Base-by-base conservation (phyloP, 2,113 vertebrate species). In the Clinocottus analis region DNA sequence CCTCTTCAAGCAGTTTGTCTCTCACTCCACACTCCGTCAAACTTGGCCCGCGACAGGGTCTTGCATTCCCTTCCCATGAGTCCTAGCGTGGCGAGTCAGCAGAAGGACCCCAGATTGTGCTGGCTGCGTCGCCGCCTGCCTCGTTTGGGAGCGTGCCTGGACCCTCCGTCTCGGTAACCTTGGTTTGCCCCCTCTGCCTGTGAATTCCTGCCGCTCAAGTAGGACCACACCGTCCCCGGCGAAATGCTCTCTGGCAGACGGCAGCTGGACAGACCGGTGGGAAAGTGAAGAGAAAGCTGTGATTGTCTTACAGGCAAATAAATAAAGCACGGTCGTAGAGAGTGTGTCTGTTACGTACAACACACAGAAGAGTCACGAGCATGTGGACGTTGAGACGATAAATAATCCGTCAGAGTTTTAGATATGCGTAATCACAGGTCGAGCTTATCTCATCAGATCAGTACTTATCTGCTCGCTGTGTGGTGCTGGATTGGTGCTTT, bases 41-140 rank as follows among this genome's bases (percentile, higher is more conserved):
- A 91, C 89, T 90, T 93, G 92, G 93, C 87, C 64, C 62, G 4
- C 43, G 79, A 79, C 68, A 37, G 41, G 71, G 69, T 21, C 86
- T 85, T 62, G 73, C 93, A 91, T 92, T 94, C 89, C 87, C 91
- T 89, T 89, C 88, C 86, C 88, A 89, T 93, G 91, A 92, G 90
- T 90, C 88, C 80, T 87, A 85, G 85, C 76, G 81, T 75, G 89
- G 89, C 85, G 58, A 83, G 87, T 91, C 79, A 82, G 87, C 92
- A 92, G 90, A 88, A 92, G 93, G 92, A 93, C 92, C 93, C 92
- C 89, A 92, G 92, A 91, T 90, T 92, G 86, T 41, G 87, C 85
- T 87, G 91, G 86, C 91, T 75, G 68, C 45, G 64, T 75, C 21
- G 59, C 80, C 64, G 89, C 88, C 90, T 87, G 83, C 41, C 78